Conservation (phyloP, 2,797 vertebrate genomes). For the Cyclura pinguis region DNA sequence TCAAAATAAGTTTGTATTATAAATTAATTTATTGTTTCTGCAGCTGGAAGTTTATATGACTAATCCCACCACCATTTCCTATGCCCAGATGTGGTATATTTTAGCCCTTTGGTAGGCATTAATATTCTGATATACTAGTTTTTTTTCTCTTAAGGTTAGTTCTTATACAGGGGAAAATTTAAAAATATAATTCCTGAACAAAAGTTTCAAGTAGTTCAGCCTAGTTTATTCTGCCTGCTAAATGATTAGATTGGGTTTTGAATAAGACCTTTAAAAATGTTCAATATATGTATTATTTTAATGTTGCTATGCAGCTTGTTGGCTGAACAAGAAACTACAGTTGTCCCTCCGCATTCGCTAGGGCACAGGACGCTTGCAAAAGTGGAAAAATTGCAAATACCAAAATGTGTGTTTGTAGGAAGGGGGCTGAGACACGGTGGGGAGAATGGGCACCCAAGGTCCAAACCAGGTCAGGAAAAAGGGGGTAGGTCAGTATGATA, state of each 20-base stretch:
- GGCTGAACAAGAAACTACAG: not conserved
- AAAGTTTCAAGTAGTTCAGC: not conserved
- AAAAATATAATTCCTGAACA: not conserved
- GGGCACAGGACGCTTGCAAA: too few relatives aligned
- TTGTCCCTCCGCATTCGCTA: too few relatives aligned
- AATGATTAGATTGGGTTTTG: not conserved
- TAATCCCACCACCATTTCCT: not conserved
- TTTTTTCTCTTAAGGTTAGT: not conserved
- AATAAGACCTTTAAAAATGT: too few relatives aligned
- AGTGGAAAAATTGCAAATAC: too few relatives aligned
- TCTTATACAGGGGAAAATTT: not conserved
- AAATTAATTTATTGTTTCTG: not conserved
- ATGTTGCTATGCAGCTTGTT: not conserved
- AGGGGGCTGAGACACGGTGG: too few relatives aligned
- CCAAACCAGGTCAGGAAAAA: too few relatives aligned
- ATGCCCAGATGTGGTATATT: not conserved
- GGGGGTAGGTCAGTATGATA: too few relatives aligned
- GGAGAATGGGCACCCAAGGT: too few relatives aligned
- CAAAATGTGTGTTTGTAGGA: too few relatives aligned
- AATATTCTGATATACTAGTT: not conserved
- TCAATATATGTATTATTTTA: too few relatives aligned
- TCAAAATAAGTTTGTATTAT: not conserved
- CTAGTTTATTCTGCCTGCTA: not conserved
- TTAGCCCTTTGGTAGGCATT: not conserved
- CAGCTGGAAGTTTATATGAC: not conserved